Evolutionary conservation across 2,888 invertebrate species (phyloP).

Genomic region (Agrotis segetum): DNA sequence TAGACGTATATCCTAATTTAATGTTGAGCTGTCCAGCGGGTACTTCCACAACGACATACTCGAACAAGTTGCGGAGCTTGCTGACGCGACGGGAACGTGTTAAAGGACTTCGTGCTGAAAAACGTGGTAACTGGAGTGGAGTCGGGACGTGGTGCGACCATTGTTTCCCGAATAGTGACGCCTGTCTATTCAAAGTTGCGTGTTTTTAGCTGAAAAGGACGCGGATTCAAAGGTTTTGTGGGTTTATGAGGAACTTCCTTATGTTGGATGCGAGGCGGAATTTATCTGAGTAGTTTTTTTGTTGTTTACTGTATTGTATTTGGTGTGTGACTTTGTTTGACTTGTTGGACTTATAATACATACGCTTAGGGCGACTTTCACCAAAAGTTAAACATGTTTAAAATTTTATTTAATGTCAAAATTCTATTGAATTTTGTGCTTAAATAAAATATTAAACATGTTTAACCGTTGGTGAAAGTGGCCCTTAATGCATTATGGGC

Average conservation of each 20-base stretch:
- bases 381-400: too few relatives aligned
- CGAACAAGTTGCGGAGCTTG: constrained; percentile 64
- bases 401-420: too few relatives aligned
- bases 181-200: constrained; percentile 63
- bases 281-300: neutral
- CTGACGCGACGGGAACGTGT: constrained; percentile 74
- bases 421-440: too few relatives aligned
- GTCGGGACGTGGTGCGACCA: constrained; percentile 62
- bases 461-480: too few relatives aligned
- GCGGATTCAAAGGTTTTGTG: constrained; percentile 37
- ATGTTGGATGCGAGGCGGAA: neutral
- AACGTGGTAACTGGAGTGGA: constrained; percentile 61
- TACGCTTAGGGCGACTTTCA: too few relatives aligned
- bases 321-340: too few relatives aligned
- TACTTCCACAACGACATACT: constrained; percentile 64
- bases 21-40: constrained; percentile 51
- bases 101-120: constrained; percentile 69
- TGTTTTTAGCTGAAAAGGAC: constrained; percentile 44
- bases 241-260: constrained; percentile 12
- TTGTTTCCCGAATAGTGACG: constrained; percentile 68
- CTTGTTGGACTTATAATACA: too few relatives aligned
- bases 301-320: constrained; percentile 3
- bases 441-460: too few relatives aligned
- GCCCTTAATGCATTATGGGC: too few relatives aligned
- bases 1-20: constrained; percentile 55